Conservation (phyloP, 2,113 vertebrate species). For the Laticauda colubrina region DNA sequence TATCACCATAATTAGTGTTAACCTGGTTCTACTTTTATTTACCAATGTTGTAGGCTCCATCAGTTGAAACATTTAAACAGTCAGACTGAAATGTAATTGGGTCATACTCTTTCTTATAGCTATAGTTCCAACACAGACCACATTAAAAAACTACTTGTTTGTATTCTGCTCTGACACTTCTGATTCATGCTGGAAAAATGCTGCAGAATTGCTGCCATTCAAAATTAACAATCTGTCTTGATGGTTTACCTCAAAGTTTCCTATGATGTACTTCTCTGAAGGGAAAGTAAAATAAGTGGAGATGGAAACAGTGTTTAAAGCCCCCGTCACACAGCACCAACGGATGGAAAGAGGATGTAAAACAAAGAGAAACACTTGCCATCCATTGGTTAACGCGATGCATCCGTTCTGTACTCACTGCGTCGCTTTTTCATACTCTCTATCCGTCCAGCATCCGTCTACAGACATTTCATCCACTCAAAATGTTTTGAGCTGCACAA, state of each 20-base stretch:
- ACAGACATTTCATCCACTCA: too few species aligned
- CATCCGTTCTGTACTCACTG: too few species aligned
- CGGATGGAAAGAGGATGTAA: too few species aligned
- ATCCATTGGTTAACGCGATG: too few species aligned
- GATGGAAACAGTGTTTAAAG: too few species aligned
- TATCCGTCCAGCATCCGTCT: too few species aligned
- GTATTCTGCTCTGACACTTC: constrained; percentile 17
- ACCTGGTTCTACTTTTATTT: neutral
- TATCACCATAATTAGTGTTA: neutral
- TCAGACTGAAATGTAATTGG: constrained; percentile 35
- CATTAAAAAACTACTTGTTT: constrained; percentile 24
- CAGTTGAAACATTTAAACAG: constrained; percentile 38
- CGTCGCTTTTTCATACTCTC: too few species aligned
- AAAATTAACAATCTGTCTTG: neutral
- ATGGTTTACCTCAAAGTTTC: neutral
- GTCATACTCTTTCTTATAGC: constrained; percentile 36
- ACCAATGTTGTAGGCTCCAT: neutral
- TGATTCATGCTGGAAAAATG: neutral
- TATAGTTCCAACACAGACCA: constrained; percentile 38
- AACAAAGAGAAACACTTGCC: too few species aligned
- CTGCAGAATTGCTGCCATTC: neutral
- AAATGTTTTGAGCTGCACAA: too few species aligned
- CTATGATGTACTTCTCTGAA: neutral
- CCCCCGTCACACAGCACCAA: too few species aligned
- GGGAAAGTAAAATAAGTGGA: neutral